Evolutionary conservation across 2,888 invertebrate species (phyloP), one percentile per base, ranked within the genome.

Genomic region (Ametastegia equiseti): DNA sequence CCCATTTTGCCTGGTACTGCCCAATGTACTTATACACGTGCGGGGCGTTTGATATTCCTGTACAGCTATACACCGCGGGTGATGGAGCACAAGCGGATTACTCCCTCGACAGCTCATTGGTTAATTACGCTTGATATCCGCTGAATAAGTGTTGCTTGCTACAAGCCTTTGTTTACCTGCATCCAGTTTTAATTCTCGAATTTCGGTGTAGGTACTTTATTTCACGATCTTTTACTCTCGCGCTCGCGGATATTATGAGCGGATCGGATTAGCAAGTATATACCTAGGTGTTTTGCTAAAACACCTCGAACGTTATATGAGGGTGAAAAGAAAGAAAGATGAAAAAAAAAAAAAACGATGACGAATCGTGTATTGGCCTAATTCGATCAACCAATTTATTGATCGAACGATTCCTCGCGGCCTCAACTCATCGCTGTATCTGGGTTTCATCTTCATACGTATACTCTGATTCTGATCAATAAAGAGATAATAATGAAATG

Each of bases 71-170:
- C 15, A 47, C 15, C 13, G 47, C 30, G 19, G 54, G 54, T 75
- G 75, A 75, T 75, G 54, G 54, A 75, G 75, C 36, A 75, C 33
- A 54, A 54, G 54, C 54, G 50, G 54, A 54, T 75, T 75, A 75
- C 36, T 75, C 75, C 75, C 75, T 75, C 75, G 75, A 50, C 75
- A 36, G 54, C 54, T 75, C 50, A 75, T 75, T 54, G 50, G 54
- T 75, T 75, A 75, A 75, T 75, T 75, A 54, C 33, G 50, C 54
- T 19, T 54, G 75, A 75, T 71, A 47, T 67, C 36, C 47, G 42
- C 23, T 67, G 39, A 67, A 67, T 67, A 19, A 67, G 39, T 36
- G 67, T 67, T 67, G 7, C 67, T 67, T 19, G 39, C 23, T 67
- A 2, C 47, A 69, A 11, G 79, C 42, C 15, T 30, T 39, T 39